Evolutionary conservation across 2,797 vertebrate species (phyloP).

Genomic region (Myotis pilosus): DNA sequence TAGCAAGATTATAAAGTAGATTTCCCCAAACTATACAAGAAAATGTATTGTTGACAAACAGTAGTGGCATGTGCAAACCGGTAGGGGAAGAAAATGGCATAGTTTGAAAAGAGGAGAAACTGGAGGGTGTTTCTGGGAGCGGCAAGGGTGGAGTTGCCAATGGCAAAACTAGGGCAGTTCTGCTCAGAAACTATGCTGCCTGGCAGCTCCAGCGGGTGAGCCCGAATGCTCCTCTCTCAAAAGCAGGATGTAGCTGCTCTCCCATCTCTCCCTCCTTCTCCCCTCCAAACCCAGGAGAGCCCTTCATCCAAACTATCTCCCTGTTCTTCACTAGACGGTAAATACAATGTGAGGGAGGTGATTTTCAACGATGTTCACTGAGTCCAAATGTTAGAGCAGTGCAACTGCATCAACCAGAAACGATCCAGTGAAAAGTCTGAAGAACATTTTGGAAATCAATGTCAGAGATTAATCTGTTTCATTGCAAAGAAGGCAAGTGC

Average conservation of each 20-base stretch:
- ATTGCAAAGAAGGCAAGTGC: slow-evolving; percentile 38
- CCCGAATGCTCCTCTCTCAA: background rate
- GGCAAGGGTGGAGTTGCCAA: background rate
- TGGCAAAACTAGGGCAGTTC: background rate
- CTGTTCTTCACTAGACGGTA: background rate
- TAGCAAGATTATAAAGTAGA: slow-evolving; percentile 31
- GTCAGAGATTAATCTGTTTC: slow-evolving; percentile 50
- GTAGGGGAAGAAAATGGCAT: background rate
- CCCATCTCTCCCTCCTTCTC: background rate
- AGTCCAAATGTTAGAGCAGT: background rate
- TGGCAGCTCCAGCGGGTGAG: background rate
- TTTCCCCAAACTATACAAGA: background rate
- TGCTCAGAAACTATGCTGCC: slow-evolving; percentile 3
- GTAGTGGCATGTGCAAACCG: background rate
- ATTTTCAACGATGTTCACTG: slow-evolving; percentile 1
- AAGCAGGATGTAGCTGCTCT: background rate
- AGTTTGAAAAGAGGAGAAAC: background rate
- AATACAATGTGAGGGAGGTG: background rate
- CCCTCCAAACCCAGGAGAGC: background rate
- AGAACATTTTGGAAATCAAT: slow-evolving; percentile 9
- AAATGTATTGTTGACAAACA: slow-evolving; percentile 22
- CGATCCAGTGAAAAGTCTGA: background rate
- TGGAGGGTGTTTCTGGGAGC: slow-evolving; percentile 26
- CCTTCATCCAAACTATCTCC: background rate
- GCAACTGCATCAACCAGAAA: slow-evolving; percentile 38